Conservation (phyloP, 2,113 vertebrate species). For the Plestiodon gilberti region DNA sequence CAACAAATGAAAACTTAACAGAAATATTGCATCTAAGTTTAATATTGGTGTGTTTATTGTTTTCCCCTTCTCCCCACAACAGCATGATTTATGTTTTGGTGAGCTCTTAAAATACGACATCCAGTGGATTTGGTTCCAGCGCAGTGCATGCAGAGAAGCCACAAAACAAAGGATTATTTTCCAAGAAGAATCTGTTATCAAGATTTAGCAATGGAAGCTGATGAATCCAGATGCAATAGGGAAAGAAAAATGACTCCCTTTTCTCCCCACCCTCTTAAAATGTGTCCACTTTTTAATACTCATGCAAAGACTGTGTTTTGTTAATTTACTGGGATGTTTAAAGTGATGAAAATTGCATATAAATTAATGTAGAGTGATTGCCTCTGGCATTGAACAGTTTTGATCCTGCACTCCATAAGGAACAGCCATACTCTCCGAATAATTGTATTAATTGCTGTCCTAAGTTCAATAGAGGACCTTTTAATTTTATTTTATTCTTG, state of each 20-base stretch:
- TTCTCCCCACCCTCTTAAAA: slow-evolving; percentile 68
- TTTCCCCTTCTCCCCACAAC: slow-evolving; percentile 70
- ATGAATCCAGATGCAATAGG: slow-evolving; percentile 59
- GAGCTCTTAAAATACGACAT: slow-evolving; percentile 88
- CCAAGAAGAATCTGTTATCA: slow-evolving; percentile 66
- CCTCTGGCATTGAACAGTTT: slow-evolving; percentile 66
- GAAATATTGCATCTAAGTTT: background rate
- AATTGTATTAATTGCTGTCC: slow-evolving; percentile 56
- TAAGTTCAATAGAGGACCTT: slow-evolving; percentile 47
- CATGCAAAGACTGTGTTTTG: slow-evolving; percentile 83
- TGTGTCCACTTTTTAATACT: slow-evolving; percentile 77
- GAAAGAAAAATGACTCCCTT: slow-evolving; percentile 61
- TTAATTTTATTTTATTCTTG: slow-evolving; percentile 25
- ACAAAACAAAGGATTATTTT: slow-evolving; percentile 71
- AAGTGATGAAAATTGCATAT: slow-evolving; percentile 69
- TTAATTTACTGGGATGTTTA: slow-evolving; percentile 71
- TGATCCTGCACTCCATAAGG: slow-evolving; percentile 76
- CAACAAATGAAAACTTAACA: background rate
- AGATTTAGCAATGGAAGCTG: slow-evolving; percentile 67
- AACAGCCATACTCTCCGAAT: slow-evolving; percentile 67
- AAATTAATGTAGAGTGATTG: slow-evolving; percentile 68
- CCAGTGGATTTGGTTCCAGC: slow-evolving; percentile 70
- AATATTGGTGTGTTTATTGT: slow-evolving; percentile 9
- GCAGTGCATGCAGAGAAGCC: slow-evolving; percentile 81
- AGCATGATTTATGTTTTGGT: slow-evolving; percentile 99